Conservation (phyloP, 1,140 invertebrate genomes). For the silkworm (Bombyx mori) region ASM3026992v2 NC_085123.1:13523001-13523500, state of each 20-base stretch:
- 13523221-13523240: not conserved
- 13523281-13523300: not conserved
- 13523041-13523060: slow-evolving; percentile 49
- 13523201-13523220: slow-evolving; percentile 23
- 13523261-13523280: not conserved
- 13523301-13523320: too few relatives aligned
- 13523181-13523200: slow-evolving; percentile 48
- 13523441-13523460: too few relatives aligned
- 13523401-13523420: not conserved
- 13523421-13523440: too few relatives aligned
- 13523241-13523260: not conserved
- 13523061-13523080: slow-evolving; percentile 25
- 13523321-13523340: too few relatives aligned
- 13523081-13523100: slow-evolving; percentile 55
- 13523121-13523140: slow-evolving; percentile 49
- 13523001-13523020: too few relatives aligned
- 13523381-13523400: not conserved
- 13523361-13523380: too few relatives aligned
- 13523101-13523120: slow-evolving; percentile 33
- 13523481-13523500: too few relatives aligned
- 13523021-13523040: slow-evolving; percentile 20
- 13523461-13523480: too few relatives aligned
- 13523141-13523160: slow-evolving; percentile 21
- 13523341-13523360: too few relatives aligned
- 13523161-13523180: slow-evolving; percentile 25